Evolutionary conservation across 1,140 invertebrate genomes (phyloP), one percentile per base, ranked within the genome.

Genomic region (Orius insidiosus): DNA sequence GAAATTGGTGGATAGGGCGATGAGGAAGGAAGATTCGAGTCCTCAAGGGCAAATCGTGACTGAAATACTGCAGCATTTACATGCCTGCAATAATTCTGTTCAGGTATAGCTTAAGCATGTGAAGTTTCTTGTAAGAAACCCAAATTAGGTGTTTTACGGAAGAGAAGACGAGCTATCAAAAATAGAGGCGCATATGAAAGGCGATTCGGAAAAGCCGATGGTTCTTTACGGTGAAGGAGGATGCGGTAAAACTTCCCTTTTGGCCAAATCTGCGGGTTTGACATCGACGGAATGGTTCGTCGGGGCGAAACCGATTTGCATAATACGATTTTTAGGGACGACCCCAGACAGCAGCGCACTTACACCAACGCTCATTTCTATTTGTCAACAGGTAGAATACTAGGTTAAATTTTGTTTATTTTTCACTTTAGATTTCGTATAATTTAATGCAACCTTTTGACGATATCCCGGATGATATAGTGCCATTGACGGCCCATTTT

Each of bases 161-260:
- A 71, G 93, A 39, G 85, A 92, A 62, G 80, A 88, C 46, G 85
- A 80, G 55, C 65, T 97, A 13, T 72, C 78, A 45, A 76, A 70
- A 52, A 89, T 94, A 33, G 71, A 83, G 56, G 64, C 76, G 13
- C 92, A 97, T 63, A 88, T 98, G 74, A 66, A 79, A 46, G 84
- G 79, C n/a, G 65, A 73, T 47, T 79, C 75, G 19, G 80, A 87
- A 56, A 85, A 88, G 60, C 89, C 90, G 9, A 66, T 97, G 45
- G 82, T 96, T n/a, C 68, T 97, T 47, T 89, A 89, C 60, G 94
- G 94, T 1, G 87, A 89, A 66, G 87, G 88, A 56, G 94, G 94
- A 19, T 97, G 92, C 59, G 94, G 94, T 1, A 98, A 98, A 66
- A 98, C 93, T 3, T 96, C 93, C 3, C 66, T 98, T 1, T 64